Evolutionary conservation across 2,888 invertebrate genomes (phyloP), one percentile per base, ranked within the genome.

Genomic region (Drosophila mettleri): DNA sequence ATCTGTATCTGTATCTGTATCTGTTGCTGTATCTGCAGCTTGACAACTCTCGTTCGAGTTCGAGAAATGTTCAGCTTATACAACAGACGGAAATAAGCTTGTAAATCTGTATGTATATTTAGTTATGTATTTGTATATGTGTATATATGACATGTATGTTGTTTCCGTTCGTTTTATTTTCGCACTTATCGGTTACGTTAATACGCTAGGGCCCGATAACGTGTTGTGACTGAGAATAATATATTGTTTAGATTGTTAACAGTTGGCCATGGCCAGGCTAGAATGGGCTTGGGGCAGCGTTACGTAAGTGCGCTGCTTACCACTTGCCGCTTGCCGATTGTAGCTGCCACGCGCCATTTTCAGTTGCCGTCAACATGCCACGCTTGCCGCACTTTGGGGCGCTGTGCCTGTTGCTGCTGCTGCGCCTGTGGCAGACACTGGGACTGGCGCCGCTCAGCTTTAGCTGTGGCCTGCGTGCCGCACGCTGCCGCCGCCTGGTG

Each of bases 141-240:
- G 8, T 2, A 36, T 39, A 4, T 24, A 41, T 41, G n/a, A n/a
- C n/a, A n/a, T n/a, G n/a, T n/a, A n/a, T n/a, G n/a, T n/a, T 12
- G 3, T 18, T 31, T 31, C 18, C 12, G 18, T 6, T 16, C 9
- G 18, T 59, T 38, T 77, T 36, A 1, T 43, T 39, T 49, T 18
- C 52, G 59, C 88, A 74, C 76, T 89, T 86, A 89, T 86, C 85
- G 79, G 31, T 78, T 80, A 78, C 71, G 71, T 58, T 72, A 86
- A 84, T 66, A 57, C 89, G 18, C 20, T 59, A 66, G 70, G 88
- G 49, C 39, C 49, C 66, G 84, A 86, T 78, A 88, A 82, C 61
- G 39, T 14, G 52, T 18, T 34, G 16, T n/a, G 49, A 34, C 16
- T n/a, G n/a, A 60, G 48, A 55, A 31, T 18, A 45, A 20, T 54